Evolutionary conservation across 2,888 invertebrate species (phyloP), one percentile per base, ranked within the genome.

Genomic region (Apamea epomidion): DNA sequence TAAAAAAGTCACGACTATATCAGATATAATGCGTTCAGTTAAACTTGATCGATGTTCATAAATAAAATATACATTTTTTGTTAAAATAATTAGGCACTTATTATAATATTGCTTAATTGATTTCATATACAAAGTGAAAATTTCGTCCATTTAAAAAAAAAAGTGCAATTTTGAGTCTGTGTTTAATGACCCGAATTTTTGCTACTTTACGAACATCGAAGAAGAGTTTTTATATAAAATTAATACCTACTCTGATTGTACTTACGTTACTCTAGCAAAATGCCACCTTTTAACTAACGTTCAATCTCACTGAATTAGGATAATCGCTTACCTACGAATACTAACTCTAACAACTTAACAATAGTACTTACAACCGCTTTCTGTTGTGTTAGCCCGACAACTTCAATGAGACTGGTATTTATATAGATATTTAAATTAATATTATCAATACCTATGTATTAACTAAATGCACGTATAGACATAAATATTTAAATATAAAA

Each of bases 201-300:
- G 54, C 21, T 70, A 1, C 14, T 68, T 64, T 54, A 60, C 67
- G 64, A 82, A 81, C 80, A 83, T 80, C 81, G 71, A 78, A 80
- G 70, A 83, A 85, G 77, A 74, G 65, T 72, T 69, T 70, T n/a
- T 71, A 78, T 82, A 68, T 85, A 77, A 69, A 81, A 76, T 64
- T 80, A 84, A 77, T 83, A 88, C 76, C 79, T 87, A 85, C 72
- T 78, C 86, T 89, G 90, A 89, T 92, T 93, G 91, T 91, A 92
- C 86, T 91, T 92, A 92, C 82, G 80, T 92, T 92, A 93, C 62
- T 84, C 91, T 93, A 93, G 89, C 88, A 90, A 95, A 95, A 95
- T 95, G 95, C 95, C 93, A 92, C 87, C 89, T 91, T 92, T 92
- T 89, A 90, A 90, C 91, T 91, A 91, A 92, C 92, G 91, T 90